Base-by-base conservation (phyloP, 2,797 vertebrate species). In the Hyperoplus immaculatus region DNA sequence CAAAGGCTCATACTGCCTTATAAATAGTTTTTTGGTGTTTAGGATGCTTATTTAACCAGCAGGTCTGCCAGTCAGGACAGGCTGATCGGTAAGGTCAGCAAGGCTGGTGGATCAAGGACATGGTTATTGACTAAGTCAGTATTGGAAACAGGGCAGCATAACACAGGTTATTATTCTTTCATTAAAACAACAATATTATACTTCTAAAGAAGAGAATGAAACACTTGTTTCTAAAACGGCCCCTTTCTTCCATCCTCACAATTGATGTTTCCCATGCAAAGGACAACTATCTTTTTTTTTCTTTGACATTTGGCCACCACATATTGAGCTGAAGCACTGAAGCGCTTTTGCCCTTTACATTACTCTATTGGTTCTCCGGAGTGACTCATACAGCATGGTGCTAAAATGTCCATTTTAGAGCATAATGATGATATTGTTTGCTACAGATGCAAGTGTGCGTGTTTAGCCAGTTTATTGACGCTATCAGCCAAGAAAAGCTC, bases 271-370 rank as follows among this genome's bases (percentile, higher is more conserved):
- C 75, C 84, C 77, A 76, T 18, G 42, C 53, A 81, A 66, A 60
- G 57, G 46, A 60, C 13, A 41, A 50, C 39, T 11, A 79, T 84
- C 72, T 38, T 63, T 55, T 47, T 55, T 65, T 45, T 66, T 63
- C 74, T 77, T 49, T 89, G 86, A 88, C 87, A 85, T 89, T 89
- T 81, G 41, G 56, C 36, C 4, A 43, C 53, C 49, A 55, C 64
- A 66, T 47, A 64, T 68, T 60, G 61, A 5, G 36, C 39, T 6
- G 46, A 72, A 69, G 16, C 45, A 60, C 39, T 53, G 62, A 61
- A 60, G 53, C 21, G n/a, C 83, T 70, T 83, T 90, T 88, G 88
- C 89, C 74, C 84, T 82, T 74, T 62, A 84, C 77, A 84, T 85
- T 5, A 69, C 78, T 49, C 75, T 75, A 75, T 91, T 93, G 88